These are phyloP conservation scores for Tachycineta bicolor DNA, from an alignment of 2,113 vertebrate genomes.

Conservation along the genomic window DNA sequence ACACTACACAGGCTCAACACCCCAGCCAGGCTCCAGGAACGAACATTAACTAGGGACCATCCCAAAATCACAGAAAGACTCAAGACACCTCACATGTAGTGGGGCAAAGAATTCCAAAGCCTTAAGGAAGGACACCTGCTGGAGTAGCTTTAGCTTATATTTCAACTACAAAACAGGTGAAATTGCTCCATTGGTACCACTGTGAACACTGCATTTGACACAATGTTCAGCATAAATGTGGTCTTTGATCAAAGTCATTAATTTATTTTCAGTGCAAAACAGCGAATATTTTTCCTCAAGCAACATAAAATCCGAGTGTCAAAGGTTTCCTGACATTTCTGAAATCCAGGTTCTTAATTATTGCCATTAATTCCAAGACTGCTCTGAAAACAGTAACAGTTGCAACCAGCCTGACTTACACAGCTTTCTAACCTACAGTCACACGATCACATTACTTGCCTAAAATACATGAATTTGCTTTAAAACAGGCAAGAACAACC, in stretches of 20 bases:
- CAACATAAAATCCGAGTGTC: neutral
- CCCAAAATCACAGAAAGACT: neutral
- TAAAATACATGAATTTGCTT: neutral
- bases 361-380: neutral
- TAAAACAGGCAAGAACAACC: neutral
- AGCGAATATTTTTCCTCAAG: neutral
- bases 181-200: neutral
- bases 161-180: neutral
- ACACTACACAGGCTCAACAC: neutral
- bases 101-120: neutral
- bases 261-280: neutral
- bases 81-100: neutral
- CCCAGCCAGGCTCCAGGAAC: neutral
- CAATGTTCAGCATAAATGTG: neutral
- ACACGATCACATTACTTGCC: neutral
- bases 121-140: neutral
- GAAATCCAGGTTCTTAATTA: neutral
- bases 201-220: neutral
- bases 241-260: neutral
- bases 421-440: neutral
- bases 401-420: neutral
- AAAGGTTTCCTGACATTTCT: neutral
- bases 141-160: neutral
- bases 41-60: neutral
- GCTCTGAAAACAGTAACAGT: neutral